Percentiles rank a stretch among this genome's conserved stretches.
Conservation (phyloP, 2,113 vertebrate genomes). For the Balaeniceps rex region DNA sequence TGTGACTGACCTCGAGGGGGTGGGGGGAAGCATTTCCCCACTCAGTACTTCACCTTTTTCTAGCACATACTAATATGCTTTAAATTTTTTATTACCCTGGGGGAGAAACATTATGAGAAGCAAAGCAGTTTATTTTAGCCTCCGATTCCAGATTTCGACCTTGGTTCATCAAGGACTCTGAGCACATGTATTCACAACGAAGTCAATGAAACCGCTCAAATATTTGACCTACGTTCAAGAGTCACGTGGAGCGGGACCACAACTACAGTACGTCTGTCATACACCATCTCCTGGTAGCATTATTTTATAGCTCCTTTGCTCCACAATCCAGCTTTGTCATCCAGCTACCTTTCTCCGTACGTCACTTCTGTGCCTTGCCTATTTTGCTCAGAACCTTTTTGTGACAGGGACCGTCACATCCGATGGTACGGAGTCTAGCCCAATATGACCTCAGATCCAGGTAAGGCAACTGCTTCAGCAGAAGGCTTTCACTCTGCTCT, state of each 20-base stretch:
- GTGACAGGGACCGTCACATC: background rate
- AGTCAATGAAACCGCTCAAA: background rate
- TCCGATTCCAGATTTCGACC: background rate
- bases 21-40: background rate
- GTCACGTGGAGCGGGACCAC: background rate
- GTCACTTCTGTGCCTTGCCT: background rate
- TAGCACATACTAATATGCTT: background rate
- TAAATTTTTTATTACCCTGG: background rate
- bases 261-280: rapidly evolving
- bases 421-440: background rate
- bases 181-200: background rate
- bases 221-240: background rate
- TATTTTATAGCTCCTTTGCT: background rate
- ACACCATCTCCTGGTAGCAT: background rate
- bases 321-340: background rate
- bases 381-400: background rate
- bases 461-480: background rate
- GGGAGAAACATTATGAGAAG: background rate
- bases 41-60: background rate
- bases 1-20: background rate
- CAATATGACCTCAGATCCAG: background rate
- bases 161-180: background rate
- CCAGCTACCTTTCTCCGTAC: rapidly evolving
- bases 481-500: background rate
- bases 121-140: background rate